A percentile compares a stretch with the other conserved stretches of the same genome.
Evolutionary conservation across 2,113 vertebrate species (phyloP).

Genomic region (Hydrolagus affinis): DNA sequence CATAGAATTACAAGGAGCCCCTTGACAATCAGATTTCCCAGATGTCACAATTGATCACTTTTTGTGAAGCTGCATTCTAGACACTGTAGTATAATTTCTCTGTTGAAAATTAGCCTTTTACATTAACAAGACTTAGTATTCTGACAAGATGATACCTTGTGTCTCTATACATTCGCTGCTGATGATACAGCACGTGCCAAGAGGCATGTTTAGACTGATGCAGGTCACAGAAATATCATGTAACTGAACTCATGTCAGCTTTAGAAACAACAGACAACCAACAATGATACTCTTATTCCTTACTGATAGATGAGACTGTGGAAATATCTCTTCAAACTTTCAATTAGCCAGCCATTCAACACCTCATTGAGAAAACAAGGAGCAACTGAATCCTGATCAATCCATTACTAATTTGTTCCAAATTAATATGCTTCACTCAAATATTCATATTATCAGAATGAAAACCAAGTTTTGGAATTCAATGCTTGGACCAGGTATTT

Average conservation of each 20-base stretch:
- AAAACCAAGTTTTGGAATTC: neutral
- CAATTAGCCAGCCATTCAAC: neutral
- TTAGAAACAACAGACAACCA: neutral
- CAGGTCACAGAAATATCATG: neutral
- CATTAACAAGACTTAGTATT: neutral
- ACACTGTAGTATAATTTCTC: neutral
- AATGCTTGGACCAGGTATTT: neutral
- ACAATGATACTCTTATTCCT: neutral
- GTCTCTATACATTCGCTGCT: neutral
- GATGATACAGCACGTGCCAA: neutral
- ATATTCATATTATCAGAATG: neutral
- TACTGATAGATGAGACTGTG: neutral
- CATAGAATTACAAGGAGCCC: neutral
- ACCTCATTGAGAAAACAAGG: neutral
- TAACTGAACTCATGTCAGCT: neutral
- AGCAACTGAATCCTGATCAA: neutral
- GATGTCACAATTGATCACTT: neutral
- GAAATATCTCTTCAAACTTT: neutral
- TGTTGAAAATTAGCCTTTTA: neutral
- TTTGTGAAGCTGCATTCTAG: neutral
- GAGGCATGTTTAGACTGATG: neutral
- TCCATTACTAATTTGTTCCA: neutral
- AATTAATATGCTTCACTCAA: neutral
- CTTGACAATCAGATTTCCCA: constrained; percentile 4
- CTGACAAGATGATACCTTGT: neutral